A percentile compares a stretch with the other conserved stretches of the same genome.
These are phyloP conservation scores for Corythaeola cristata DNA, from an alignment of 2,113 vertebrate species.

Conservation along the genomic window DNA sequence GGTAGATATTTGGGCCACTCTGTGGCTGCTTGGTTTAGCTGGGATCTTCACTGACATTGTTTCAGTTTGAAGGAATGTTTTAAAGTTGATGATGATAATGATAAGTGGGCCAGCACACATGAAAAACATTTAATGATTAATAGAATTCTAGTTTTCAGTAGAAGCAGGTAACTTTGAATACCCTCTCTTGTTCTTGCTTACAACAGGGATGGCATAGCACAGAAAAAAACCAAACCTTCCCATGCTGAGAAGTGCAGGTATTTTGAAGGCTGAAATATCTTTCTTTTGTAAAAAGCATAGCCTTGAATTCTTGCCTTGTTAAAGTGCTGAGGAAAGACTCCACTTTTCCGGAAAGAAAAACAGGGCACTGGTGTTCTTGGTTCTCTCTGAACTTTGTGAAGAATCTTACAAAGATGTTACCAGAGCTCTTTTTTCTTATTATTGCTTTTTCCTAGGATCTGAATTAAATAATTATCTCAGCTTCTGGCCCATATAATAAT, in stretches of 20 bases:
- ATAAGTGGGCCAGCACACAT: neutral
- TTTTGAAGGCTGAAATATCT: neutral
- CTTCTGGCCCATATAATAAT: conserved; percentile 11
- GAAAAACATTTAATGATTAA: neutral
- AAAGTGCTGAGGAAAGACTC: neutral
- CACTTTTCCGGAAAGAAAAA: neutral
- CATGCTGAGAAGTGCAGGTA: neutral
- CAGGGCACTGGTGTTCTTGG: neutral
- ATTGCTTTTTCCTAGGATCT: neutral
- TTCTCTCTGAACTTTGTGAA: neutral
- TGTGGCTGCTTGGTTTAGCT: neutral
- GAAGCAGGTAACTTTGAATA: neutral
- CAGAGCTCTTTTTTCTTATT: neutral
- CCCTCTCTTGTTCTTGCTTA: neutral
- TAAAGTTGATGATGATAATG: neutral
- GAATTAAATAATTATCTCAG: conserved; percentile 32
- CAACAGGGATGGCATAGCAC: neutral
- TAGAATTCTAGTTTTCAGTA: neutral
- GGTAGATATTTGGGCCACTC: neutral
- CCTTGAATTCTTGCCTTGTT: neutral
- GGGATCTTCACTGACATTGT: neutral
- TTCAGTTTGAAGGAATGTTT: neutral
- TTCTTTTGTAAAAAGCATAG: neutral
- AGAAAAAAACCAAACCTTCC: neutral
- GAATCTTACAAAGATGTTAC: neutral